Percentiles rank a stretch among this genome's conserved stretches.
Evolutionary conservation across 2,888 invertebrate species (phyloP).

Genomic region (Eumacrocentrus americanus): DNA sequence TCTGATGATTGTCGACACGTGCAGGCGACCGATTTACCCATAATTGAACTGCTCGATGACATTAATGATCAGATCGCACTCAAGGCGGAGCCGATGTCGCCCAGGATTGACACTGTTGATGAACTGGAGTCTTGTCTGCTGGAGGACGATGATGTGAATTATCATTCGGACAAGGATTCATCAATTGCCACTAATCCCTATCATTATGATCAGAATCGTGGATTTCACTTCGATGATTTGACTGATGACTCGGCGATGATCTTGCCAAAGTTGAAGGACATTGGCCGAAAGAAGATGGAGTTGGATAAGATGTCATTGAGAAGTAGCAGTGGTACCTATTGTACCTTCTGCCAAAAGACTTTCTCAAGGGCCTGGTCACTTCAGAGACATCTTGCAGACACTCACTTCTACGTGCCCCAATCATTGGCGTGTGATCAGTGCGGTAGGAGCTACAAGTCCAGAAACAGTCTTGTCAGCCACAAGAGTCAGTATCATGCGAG

Average conservation of each 20-base stretch:
- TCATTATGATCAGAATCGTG: slow-evolving; percentile 2
- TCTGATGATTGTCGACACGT: slow-evolving; percentile 18
- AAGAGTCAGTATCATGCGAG: slow-evolving; percentile 63
- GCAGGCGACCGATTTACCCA: slow-evolving; percentile 43
- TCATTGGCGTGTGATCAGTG: slow-evolving; percentile 62
- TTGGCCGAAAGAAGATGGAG: slow-evolving; percentile 18
- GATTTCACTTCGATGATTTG: background rate
- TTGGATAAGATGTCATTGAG: background rate
- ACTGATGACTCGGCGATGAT: background rate
- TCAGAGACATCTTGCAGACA: slow-evolving; percentile 63
- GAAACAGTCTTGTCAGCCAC: slow-evolving; percentile 63
- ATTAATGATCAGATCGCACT: slow-evolving; percentile 54
- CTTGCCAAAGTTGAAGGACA: slow-evolving; percentile 19
- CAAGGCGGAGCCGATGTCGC: slow-evolving; percentile 55
- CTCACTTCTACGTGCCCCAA: slow-evolving; percentile 63
- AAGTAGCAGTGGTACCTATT: slow-evolving; percentile 49
- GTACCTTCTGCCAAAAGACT: slow-evolving; percentile 62
- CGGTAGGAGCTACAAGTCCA: slow-evolving; percentile 62
- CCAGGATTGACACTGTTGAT: slow-evolving; percentile 44
- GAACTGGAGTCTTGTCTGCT: slow-evolving; percentile 51
- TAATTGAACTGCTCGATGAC: slow-evolving; percentile 56
- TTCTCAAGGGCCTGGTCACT: slow-evolving; percentile 64
- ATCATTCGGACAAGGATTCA: slow-evolving; percentile 1
- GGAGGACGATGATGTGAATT: slow-evolving; percentile 31
- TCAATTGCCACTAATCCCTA: background rate